Evolutionary conservation across 37 sponge, comb jelly and placozoan species (phyloP), one percentile per base, ranked within the genome.

Genomic region (Hexactinellida sp.): DNA sequence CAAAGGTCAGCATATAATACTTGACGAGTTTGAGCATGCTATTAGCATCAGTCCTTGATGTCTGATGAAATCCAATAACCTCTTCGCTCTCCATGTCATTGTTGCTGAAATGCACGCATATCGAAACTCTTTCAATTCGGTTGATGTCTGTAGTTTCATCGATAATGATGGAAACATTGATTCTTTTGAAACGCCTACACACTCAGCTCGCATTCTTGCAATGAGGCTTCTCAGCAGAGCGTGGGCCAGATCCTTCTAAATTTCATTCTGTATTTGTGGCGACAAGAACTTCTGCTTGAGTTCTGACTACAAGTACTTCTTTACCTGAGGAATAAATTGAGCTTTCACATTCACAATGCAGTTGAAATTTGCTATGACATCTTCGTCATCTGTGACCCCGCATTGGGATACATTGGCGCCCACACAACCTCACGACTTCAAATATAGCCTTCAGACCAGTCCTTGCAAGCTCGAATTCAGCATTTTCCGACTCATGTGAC

Each of bases 381-480:
- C 76, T 63, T 63, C 25, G 21, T 63, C 76, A n/a, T 63, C 76
- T 63, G 76, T 63, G 76, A 63, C 76, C 76, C 76, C 76, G 21
- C 76, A 63, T 63, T 23, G 76, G 47, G 76, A 63, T 63, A 63
- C 76, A 63, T 23, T 63, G 76, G 76, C 13, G 76, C 76, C 76
- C 76, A 63, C 76, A 63, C 76, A 63, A 63, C 76, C 76, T 63
- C 76, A n/a, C 76, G 76, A 23, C 76, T 63, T 63, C 76, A 63
- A 63, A 63, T 7, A 63, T 63, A 63, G 76, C 76, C 76, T 63
- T 63, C 76, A 63, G 13, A 63, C 76, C 47, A 41, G 47, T 41
- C 47, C 47, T 41, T 41, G 47, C 47, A 41, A 41, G 47, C 47
- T 41, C 47, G 13, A 41, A 41, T 41, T 41, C 13, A 5, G 47